Percentiles rank a stretch among this genome's conserved stretches.
Conservation (phyloP, 2,888 invertebrate species). For the Habroteleia sp. region DNA sequence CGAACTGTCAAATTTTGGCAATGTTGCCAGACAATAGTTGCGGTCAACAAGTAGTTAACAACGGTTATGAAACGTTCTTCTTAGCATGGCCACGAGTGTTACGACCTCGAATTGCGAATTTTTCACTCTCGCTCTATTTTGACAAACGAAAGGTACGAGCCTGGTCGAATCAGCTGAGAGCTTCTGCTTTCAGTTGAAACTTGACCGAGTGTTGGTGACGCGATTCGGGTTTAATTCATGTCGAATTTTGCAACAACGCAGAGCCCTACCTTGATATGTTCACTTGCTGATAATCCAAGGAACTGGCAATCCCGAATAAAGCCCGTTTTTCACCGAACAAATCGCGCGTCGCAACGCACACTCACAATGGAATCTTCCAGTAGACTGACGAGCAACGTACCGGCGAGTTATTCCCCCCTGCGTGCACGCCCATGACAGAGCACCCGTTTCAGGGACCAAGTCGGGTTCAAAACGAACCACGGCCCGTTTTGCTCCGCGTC, state of each 20-base stretch:
- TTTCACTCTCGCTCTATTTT: conserved; percentile 20
- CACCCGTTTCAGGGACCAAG: conserved; percentile 49
- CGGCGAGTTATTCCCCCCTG: conserved; percentile 78
- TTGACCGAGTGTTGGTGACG: conserved; percentile 6
- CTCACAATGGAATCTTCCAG: conserved; percentile 81
- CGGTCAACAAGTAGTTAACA: conserved; percentile 5
- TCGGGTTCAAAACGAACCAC: conserved; percentile 5
- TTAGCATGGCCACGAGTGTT: neutral
- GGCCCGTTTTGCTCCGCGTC: neutral
- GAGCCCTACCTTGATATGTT: conserved; percentile 48
- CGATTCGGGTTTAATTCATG: conserved; percentile 14
- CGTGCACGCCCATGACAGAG: conserved; percentile 76
- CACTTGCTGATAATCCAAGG: conserved; percentile 24
- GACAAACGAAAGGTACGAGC: conserved; percentile 41
- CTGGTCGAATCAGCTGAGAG: conserved; percentile 51
- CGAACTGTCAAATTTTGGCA: too few species aligned
- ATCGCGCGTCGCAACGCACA: conserved; percentile 76
- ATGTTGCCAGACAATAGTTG: neutral
- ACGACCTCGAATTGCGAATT: neutral
- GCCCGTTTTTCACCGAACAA: conserved; percentile 46
- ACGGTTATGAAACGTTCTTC: neutral
- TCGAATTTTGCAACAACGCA: conserved; percentile 6
- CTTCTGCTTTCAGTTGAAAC: conserved; percentile 16
- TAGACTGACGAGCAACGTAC: conserved; percentile 76
- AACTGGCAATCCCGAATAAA: conserved; percentile 38